A percentile compares a stretch with the other conserved stretches of the same genome.
Conservation (phyloP, 1,140 invertebrate genomes). For the Plectrocnemia conspersa region DNA sequence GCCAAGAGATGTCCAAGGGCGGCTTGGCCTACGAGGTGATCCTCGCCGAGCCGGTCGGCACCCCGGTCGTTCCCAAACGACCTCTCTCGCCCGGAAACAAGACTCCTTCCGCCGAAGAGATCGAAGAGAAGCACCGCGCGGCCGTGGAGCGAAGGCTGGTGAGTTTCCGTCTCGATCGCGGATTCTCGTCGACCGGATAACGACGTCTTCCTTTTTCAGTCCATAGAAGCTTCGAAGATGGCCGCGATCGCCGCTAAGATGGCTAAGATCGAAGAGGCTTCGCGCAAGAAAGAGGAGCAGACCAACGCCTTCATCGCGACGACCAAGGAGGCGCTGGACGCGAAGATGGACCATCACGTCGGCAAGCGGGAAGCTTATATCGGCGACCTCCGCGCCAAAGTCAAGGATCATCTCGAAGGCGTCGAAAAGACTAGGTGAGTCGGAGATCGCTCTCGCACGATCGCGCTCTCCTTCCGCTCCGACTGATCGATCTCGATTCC, state of each 20-base stretch:
- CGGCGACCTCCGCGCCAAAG: conserved; percentile 76
- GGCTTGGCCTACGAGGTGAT: conserved; percentile 92
- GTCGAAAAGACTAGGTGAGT: conserved; percentile 72
- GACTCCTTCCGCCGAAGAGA: conserved; percentile 72
- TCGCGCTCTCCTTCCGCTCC: neutral
- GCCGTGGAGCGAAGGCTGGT: conserved; percentile 88
- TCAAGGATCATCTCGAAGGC: conserved; percentile 78
- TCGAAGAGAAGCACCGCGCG: conserved; percentile 84
- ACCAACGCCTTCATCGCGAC: conserved; percentile 75
- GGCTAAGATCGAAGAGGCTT: conserved; percentile 83
- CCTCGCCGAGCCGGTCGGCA: conserved; percentile 71
- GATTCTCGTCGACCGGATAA: neutral
- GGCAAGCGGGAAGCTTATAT: conserved; percentile 87
- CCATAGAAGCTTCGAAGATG: conserved; percentile 78
- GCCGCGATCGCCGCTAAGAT: conserved; percentile 75
- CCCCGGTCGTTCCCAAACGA: conserved; percentile 56
- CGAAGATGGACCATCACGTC: conserved; percentile 82
- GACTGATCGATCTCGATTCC: neutral
- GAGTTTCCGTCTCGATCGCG: conserved; percentile 38
- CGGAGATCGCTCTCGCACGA: neutral
- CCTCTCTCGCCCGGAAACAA: conserved; percentile 59
- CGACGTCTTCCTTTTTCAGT: conserved; percentile 52
- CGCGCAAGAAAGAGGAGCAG: conserved; percentile 82
- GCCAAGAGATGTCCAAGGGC: conserved; percentile 83
- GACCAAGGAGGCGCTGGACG: conserved; percentile 80